phyloP scores from a whole-genome alignment of 2,888 invertebrate species.

The Cenopis cana region DNA sequence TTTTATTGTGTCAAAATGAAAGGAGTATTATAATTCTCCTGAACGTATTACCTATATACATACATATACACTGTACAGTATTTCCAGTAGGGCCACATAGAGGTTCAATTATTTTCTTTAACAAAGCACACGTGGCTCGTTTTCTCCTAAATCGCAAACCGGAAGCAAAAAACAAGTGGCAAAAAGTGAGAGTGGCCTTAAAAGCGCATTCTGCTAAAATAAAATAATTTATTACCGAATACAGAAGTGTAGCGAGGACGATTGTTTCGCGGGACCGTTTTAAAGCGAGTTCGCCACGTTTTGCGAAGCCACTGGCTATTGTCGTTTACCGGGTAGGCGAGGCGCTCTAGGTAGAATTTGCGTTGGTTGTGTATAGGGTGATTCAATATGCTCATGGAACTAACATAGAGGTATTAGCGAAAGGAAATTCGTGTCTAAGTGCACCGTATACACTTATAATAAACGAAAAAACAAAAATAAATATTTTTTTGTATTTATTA shows the following conservation, averaged over 20 bases:
- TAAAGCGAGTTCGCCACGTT: constrained; percentile 58
- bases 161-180: constrained; percentile 71
- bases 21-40: too few relatives aligned
- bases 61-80: too few relatives aligned
- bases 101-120: constrained; percentile 48
- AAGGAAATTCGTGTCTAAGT: background rate
- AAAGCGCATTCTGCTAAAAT: constrained; percentile 65
- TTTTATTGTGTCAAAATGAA: too few relatives aligned
- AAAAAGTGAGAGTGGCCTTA: constrained; percentile 73
- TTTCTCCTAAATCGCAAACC: constrained; percentile 61
- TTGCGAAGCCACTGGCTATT: constrained; percentile 57
- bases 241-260: constrained; percentile 55
- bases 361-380: constrained; percentile 9
- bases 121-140: constrained; percentile 75
- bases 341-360: constrained; percentile 12
- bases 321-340: constrained; percentile 47
- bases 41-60: too few relatives aligned
- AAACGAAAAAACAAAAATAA: too few relatives aligned
- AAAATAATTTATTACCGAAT: constrained; percentile 70
- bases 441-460: too few relatives aligned
- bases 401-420: background rate
- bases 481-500: too few relatives aligned
- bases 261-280: constrained; percentile 61
- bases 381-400: background rate
- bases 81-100: background rate